Base-by-base conservation (phyloP, 2,113 vertebrate species). In the Cepphus grylle region DNA sequence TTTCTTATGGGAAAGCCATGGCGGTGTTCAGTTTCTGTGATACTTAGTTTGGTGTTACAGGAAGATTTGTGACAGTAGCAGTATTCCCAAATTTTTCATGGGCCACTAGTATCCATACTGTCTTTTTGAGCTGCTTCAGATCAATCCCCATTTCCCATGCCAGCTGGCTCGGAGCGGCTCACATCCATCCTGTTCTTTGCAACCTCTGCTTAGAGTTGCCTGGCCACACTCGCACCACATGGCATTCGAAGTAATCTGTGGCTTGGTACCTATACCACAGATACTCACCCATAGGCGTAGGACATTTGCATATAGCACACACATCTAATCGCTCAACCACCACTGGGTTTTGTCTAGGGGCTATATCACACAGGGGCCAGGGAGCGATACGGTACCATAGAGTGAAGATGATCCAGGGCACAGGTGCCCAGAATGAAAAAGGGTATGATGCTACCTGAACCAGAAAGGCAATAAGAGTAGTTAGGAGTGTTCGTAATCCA, bases 71-170 rank as follows among this genome's bases (percentile, higher is more conserved):
- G 82, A 29, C 5, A n/a, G 30, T 22, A 81, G 32, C 14, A 49
- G 9, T 21, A 18, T 45, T 81, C 9, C 25, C 26, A 25, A 55
- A 32, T 43, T 63, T 67, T 74, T 36, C 12, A 23, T 26, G 13
- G 29, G 5, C 11, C 12, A 3, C 2, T 1, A 16, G 13, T 16
- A 25, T 13, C 27, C 1, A 0, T 29, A 30, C 9, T 6, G 15
- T 56, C 22, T 74, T 73, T 58, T 21, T 42, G 21, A 79, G 25
- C 7, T 69, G 42, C 26, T 80, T 81, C 38, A 61, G 42, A n/a
- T 30, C n/a, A 50, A 22, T 12, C 17, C 12, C 17, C 16, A 2
- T 38, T 79, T 79, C 29, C 26, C 22, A 1, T 3, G 11, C 9
- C 4, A 2, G 12, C 5, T 85, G 50, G 4, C 34, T 81, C 0